Evolutionary conservation across 37 sponge, comb jelly and placozoan genomes (phyloP).

Genomic region (Hormiphora californensis): DNA sequence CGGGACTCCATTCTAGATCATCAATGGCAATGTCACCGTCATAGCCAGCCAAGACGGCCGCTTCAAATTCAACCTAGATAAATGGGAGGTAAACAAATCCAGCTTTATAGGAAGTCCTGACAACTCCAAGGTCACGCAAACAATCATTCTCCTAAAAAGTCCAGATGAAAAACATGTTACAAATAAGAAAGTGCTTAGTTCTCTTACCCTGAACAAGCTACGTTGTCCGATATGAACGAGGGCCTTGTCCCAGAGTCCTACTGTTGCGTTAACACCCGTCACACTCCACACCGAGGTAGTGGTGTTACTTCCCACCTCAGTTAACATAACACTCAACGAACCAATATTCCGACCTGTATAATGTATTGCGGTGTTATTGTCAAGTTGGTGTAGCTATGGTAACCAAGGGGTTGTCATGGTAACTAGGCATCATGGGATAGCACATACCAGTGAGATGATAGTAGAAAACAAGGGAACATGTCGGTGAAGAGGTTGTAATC

Average conservation of each 20-base stretch:
- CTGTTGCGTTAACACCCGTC: constrained; percentile 6
- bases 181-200: too few species aligned
- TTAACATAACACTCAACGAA: not conserved
- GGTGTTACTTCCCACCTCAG: not conserved
- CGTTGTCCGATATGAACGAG: constrained; percentile 10
- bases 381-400: too few species aligned
- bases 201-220: constrained; percentile 45
- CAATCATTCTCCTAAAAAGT: too few species aligned
- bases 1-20: not conserved
- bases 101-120: too few species aligned
- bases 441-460: constrained; percentile 12
- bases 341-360: constrained; percentile 34
- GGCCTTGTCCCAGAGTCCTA: not conserved
- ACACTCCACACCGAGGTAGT: not conserved
- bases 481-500: not conserved
- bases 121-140: too few species aligned
- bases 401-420: too few species aligned
- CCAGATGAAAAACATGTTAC: too few species aligned
- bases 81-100: not conserved
- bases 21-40: constrained; percentile 41
- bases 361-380: too few species aligned
- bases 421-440: not conserved
- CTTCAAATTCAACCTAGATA: not conserved
- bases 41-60: not conserved
- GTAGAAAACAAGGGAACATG: constrained; percentile 25